A percentile compares a stretch with the other conserved stretches of the same genome.
phyloP scores from a whole-genome alignment of 2,113 vertebrate genomes.

The Cyprinodon tularosa region DNA sequence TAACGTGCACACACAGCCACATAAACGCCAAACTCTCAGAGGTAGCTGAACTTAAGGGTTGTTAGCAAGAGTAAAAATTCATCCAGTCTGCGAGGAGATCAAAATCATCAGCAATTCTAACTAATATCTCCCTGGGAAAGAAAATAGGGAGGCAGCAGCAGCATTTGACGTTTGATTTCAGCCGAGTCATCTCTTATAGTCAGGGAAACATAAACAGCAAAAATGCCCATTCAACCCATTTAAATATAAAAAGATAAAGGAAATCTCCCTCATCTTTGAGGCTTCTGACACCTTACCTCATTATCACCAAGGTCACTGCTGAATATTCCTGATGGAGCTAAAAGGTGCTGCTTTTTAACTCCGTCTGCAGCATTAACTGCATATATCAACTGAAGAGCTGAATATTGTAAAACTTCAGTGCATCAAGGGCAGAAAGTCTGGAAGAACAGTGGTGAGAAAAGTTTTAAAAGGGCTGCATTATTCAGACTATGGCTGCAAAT shows the following conservation, averaged over 20 bases:
- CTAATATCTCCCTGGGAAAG: background rate
- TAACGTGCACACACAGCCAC: no score
- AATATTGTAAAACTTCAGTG: background rate
- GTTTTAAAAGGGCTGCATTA: no score
- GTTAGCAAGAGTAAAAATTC: background rate
- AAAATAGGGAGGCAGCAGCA: background rate
- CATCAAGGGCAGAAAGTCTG: background rate
- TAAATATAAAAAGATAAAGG: no score
- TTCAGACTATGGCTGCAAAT: no score
- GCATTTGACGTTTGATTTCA: slow-evolving; percentile 16
- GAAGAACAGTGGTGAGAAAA: background rate
- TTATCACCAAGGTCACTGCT: slow-evolving; percentile 29
- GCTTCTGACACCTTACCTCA: background rate
- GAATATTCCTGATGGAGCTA: slow-evolving; percentile 17
- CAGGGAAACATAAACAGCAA: background rate
- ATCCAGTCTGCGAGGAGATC: background rate
- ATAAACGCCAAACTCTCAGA: background rate
- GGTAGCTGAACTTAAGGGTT: background rate
- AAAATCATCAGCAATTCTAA: slow-evolving; percentile 1
- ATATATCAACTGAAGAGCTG: background rate
- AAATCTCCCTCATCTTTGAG: background rate
- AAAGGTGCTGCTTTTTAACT: slow-evolving; percentile 7
- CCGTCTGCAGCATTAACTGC: background rate
- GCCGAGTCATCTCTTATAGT: slow-evolving; percentile 14
- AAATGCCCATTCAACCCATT: background rate